These are phyloP conservation scores for Lutraria rhynchaena DNA, from an alignment of 1,140 invertebrate species.

Conservation along the genomic window DNA sequence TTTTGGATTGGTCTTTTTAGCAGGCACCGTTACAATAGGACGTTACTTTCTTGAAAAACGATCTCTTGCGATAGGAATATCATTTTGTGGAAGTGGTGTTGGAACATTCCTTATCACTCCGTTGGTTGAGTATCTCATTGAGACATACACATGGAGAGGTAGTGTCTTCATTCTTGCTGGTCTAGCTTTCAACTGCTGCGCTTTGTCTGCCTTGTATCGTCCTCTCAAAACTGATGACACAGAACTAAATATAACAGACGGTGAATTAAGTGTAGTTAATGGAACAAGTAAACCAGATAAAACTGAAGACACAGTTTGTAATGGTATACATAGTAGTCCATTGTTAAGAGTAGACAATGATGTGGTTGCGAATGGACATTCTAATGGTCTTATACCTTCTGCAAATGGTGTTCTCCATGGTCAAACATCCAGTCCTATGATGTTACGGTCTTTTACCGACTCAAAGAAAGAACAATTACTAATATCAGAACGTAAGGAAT, in stretches of 20 bases:
- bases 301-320: too few relatives aligned
- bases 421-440: not conserved
- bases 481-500: not conserved
- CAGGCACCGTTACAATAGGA: conserved; percentile 24
- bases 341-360: too few relatives aligned
- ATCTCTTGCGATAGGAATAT: conserved; percentile 97
- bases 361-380: too few relatives aligned
- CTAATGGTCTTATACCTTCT: too few relatives aligned
- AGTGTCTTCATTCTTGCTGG: conserved; percentile 87
- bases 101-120: conserved; percentile 89
- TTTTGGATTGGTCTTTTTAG: conserved; percentile 11
- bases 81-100: conserved; percentile 96
- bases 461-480: conserved; percentile 3
- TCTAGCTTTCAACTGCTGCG: conserved; percentile 90
- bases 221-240: not conserved
- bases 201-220: conserved; percentile 43
- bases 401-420: too few relatives aligned
- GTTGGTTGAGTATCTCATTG: conserved; percentile 86
- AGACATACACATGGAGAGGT: conserved; percentile 87
- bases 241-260: not conserved
- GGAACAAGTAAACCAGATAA: too few relatives aligned
- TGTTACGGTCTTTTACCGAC: conserved; percentile 16
- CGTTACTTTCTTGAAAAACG: conserved; percentile 98
- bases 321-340: too few relatives aligned
- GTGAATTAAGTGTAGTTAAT: too few relatives aligned